These are phyloP conservation scores for Pelmatolapia mariae DNA, from an alignment of 2,113 vertebrate genomes.

Conservation along the genomic window DNA sequence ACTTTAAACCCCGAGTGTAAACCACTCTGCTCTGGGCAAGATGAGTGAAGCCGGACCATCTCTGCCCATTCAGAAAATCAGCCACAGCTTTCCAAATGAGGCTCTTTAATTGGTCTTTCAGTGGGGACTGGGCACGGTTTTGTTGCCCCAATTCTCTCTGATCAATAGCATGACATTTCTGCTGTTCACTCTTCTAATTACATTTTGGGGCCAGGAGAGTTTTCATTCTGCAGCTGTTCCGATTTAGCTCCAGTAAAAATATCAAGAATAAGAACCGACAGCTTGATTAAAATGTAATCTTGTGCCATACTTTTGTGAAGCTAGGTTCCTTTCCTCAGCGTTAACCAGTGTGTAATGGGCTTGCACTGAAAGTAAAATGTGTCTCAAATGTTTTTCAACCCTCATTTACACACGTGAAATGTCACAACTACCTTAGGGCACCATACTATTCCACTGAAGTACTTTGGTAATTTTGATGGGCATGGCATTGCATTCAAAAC, in stretches of 20 bases:
- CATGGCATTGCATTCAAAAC: background rate
- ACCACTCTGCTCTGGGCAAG: background rate
- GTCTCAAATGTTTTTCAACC: background rate
- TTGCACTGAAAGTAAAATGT: background rate
- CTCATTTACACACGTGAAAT: background rate
- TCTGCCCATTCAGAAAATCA: slow-evolving; percentile 20
- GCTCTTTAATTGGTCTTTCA: slow-evolving; percentile 55
- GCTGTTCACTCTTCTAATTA: slow-evolving; percentile 38
- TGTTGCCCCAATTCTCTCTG: slow-evolving; percentile 9
- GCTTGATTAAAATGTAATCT: background rate
- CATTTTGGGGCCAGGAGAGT: background rate
- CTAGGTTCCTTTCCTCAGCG: background rate
- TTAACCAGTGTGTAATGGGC: background rate
- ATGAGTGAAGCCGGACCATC: background rate
- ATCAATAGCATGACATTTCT: slow-evolving; percentile 61
- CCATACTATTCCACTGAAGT: background rate
- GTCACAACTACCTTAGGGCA: background rate
- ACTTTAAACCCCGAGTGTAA: background rate
- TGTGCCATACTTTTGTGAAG: background rate
- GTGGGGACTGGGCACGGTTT: background rate
- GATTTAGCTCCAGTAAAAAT: background rate
- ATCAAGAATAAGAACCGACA: background rate
- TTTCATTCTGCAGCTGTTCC: background rate
- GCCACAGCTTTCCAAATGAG: slow-evolving; percentile 29
- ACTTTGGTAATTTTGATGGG: background rate